Conservation (phyloP, 2,888 invertebrate species). For the Schizaphis graminum region DNA sequence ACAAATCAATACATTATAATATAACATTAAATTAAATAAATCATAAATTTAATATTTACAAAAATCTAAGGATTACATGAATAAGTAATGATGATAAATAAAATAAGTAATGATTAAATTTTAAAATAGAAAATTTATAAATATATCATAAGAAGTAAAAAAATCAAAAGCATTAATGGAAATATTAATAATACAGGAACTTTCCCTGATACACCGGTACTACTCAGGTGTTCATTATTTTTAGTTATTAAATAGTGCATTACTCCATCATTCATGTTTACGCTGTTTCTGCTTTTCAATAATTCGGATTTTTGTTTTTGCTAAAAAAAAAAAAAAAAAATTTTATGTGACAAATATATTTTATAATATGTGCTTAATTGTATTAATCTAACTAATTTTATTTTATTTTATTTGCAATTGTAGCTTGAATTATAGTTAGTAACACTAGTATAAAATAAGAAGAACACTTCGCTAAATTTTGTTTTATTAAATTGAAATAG, state of each 20-base stretch:
- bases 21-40: background rate
- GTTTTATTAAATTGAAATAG: background rate
- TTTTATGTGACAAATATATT: background rate
- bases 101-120: too few species aligned
- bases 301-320: background rate
- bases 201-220: slow-evolving; percentile 43
- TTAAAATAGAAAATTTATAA: background rate
- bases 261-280: slow-evolving; percentile 9
- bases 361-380: background rate
- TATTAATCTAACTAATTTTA: background rate
- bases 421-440: background rate
- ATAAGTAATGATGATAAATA: background rate
- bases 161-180: slow-evolving; percentile 35
- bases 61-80: background rate
- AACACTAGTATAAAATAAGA: background rate
- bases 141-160: slow-evolving; percentile 57
- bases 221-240: slow-evolving; percentile 35
- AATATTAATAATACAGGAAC: slow-evolving; percentile 20
- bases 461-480: background rate
- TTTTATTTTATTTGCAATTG: too few species aligned
- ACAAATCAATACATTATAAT: background rate
- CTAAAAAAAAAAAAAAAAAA: slow-evolving; percentile 34
- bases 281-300: background rate
- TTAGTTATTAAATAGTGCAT: slow-evolving; percentile 29
- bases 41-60: background rate